Percentiles rank a stretch among this genome's conserved stretches.
phyloP scores from a whole-genome alignment of 2,797 vertebrate genomes.

The Spinus pinus region DNA sequence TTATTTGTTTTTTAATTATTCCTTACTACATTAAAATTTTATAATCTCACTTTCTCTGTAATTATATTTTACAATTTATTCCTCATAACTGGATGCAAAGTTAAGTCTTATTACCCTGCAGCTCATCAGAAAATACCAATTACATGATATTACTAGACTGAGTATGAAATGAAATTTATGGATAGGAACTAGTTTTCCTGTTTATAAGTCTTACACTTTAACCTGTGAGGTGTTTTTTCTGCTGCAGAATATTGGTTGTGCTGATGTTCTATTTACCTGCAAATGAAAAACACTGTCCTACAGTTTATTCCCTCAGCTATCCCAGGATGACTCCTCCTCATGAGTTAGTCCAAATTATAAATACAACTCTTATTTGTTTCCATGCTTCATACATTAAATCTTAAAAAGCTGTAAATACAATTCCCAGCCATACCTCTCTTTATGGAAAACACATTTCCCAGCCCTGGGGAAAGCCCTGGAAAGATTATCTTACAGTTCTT shows the following conservation, averaged over 20 bases:
- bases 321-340: not conserved
- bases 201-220: not conserved
- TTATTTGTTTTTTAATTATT: conserved; percentile 7
- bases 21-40: not conserved
- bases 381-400: not conserved
- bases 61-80: not conserved
- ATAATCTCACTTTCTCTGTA: not conserved
- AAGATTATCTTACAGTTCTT: not conserved
- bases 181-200: not conserved
- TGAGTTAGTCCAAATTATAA: not conserved
- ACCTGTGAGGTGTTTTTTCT: not conserved
- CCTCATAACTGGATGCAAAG: not conserved
- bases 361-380: not conserved
- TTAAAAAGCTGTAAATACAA: not conserved
- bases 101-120: not conserved
- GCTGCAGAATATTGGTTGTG: not conserved
- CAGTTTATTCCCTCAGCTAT: not conserved
- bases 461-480: not conserved
- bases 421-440: not conserved
- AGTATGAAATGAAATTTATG: not conserved
- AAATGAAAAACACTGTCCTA: not conserved
- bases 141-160: not conserved
- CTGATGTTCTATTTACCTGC: not conserved
- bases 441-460: not conserved
- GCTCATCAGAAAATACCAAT: not conserved